Percentiles rank a stretch among this genome's conserved stretches.
These are phyloP conservation scores for Agrenia bidenticulata DNA, from an alignment of 2,888 invertebrate genomes.

Conservation along the genomic window DNA sequence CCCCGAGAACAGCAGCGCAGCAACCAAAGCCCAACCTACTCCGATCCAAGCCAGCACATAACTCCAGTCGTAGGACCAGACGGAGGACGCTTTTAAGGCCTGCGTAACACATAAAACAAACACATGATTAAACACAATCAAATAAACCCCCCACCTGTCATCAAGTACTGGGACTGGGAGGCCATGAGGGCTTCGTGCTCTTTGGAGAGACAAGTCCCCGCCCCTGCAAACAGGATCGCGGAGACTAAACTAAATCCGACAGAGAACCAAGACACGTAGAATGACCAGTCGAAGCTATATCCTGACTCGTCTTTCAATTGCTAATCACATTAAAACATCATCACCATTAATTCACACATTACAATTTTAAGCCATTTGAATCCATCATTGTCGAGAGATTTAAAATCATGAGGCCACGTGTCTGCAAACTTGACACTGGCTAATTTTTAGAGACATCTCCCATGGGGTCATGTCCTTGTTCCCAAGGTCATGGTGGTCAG, in stretches of 20 bases:
- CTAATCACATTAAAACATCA: too few relatives aligned
- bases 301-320: slow-evolving; percentile 33
- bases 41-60: slow-evolving; percentile 97
- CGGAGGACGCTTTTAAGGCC: slow-evolving; percentile 45
- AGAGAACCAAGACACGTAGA: slow-evolving; percentile 79
- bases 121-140: slow-evolving; percentile 22
- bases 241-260: slow-evolving; percentile 74
- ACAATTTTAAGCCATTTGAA: too few relatives aligned
- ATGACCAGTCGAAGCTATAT: slow-evolving; percentile 75
- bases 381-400: too few relatives aligned
- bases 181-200: slow-evolving; percentile 58
- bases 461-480: too few relatives aligned
- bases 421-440: too few relatives aligned
- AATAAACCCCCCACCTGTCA: slow-evolving; percentile 70
- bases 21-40: slow-evolving; percentile 85
- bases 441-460: too few relatives aligned
- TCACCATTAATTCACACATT: too few relatives aligned
- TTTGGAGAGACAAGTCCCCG: slow-evolving; percentile 73
- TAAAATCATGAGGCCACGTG: too few relatives aligned
- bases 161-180: slow-evolving; percentile 65
- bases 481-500: too few relatives aligned
- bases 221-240: slow-evolving; percentile 75
- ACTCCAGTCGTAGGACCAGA: slow-evolving; percentile 83
- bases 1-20: slow-evolving; percentile 88
- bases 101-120: slow-evolving; percentile 21